These are phyloP conservation scores for Cantharis rufa DNA, from an alignment of 2,888 invertebrate genomes.

Conservation along the genomic window DNA sequence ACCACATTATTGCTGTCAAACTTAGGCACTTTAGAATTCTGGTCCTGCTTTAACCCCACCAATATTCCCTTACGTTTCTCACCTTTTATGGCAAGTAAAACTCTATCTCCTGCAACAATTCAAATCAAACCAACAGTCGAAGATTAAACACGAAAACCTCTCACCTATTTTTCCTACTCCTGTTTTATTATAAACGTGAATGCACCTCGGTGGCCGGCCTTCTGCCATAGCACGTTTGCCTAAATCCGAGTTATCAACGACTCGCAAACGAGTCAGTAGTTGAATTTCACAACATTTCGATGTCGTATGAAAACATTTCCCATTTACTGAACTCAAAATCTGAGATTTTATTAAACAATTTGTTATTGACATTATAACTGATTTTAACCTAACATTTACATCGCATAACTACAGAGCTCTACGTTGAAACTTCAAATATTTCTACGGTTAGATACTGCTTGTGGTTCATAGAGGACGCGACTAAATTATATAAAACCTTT, in stretches of 20 bases:
- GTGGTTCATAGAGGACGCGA: neutral
- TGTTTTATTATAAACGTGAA: slow-evolving; percentile 90
- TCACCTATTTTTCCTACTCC: slow-evolving; percentile 66
- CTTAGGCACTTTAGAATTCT: slow-evolving; percentile 79
- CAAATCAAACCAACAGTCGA: neutral
- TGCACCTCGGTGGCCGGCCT: slow-evolving; percentile 90
- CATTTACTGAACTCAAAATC: neutral
- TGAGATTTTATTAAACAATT: neutral
- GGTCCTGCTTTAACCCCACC: slow-evolving; percentile 85
- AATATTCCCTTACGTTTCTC: slow-evolving; percentile 92
- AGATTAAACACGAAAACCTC: neutral
- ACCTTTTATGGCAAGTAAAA: slow-evolving; percentile 91
- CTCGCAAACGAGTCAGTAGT: slow-evolving; percentile 77
- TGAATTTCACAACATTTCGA: slow-evolving; percentile 67
- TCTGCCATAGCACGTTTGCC: slow-evolving; percentile 94
- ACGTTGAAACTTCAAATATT: neutral
- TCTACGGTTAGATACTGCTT: neutral
- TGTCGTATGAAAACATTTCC: slow-evolving; percentile 62
- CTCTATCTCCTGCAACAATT: slow-evolving; percentile 72
- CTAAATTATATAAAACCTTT: neutral
- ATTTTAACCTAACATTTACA: neutral
- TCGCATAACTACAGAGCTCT: neutral
- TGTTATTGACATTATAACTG: neutral
- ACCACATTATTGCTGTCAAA: slow-evolving; percentile 97
- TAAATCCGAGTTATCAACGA: slow-evolving; percentile 96